Base-by-base conservation (phyloP, 2,797 vertebrate species). In the Hozukius guyotensis region DNA sequence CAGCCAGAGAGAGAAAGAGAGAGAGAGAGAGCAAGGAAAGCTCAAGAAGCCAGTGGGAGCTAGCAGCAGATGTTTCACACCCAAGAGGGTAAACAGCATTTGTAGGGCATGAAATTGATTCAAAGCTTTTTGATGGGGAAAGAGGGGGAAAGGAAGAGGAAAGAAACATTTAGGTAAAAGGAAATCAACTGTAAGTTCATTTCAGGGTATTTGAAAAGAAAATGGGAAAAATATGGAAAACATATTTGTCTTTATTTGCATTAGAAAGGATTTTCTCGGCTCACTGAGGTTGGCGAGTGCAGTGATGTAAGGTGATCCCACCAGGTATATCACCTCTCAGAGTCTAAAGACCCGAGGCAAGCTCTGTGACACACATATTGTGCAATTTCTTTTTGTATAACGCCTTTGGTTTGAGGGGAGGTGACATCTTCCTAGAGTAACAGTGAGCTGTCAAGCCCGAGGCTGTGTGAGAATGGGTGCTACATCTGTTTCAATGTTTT, bases 91-190 rank as follows among this genome's bases (percentile, higher is more conserved):
- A 93, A 95, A 93, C 93, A 94, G 88, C 88, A 92, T 93, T 95
- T 93, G 90, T 93, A 93, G 93, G 89, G 92, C 94, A 94, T 94
- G 92, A 94, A 94, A 94, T 93, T 92, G 94, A 93, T 93, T 93
- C 86, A 91, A 82, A 87, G 89, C 83, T 83, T 94, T 94, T 88
- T 93, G 86, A 93, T 91, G 84, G 85, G 77, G 79, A 83, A 90
- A 84, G 64, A 87, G 59, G 68, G 68, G 69, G 49, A 66, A 71
- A 69, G 66, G 38, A 77, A 75, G 76, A 81, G 77, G 64, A 74
- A 85, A 70, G 29, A 78, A 77, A 72, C 59, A 78, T 74, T 75
- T 78, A 90, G 87, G 76, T 87, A 76, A 88, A 85, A 75, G 55
- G 36, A 73, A 83, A 83, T 78, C 62, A 71, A 80, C 59, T 69